These are phyloP conservation scores for Rana temporaria DNA, from an alignment of 2,113 vertebrate species.

Conservation along the genomic window DNA sequence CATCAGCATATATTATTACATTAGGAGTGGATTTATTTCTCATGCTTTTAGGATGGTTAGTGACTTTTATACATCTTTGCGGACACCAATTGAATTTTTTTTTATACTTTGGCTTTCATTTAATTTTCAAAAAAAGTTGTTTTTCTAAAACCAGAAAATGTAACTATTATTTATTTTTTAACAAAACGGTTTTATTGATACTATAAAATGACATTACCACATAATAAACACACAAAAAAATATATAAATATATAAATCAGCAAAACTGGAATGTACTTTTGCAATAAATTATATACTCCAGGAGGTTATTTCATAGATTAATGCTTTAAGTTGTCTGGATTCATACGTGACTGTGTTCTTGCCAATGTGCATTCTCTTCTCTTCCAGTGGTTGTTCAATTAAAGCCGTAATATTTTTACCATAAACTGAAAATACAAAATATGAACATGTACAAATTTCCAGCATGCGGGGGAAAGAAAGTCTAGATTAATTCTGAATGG, in stretches of 20 bases:
- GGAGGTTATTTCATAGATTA: constrained; percentile 88
- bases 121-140: no score
- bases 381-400: constrained; percentile 91
- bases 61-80: no score
- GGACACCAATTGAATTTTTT: no score
- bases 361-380: constrained; percentile 83
- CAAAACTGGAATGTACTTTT: neutral
- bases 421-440: constrained; percentile 66
- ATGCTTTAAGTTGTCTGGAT: constrained; percentile 86
- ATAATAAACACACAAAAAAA: neutral
- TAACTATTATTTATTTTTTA: neutral
- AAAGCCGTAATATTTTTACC: constrained; percentile 86
- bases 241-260: neutral
- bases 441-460: no score
- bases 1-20: no score
- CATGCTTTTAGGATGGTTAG: no score
- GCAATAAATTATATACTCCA: constrained; percentile 77
- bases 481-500: no score
- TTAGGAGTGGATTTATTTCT: no score
- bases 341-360: constrained; percentile 96
- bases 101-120: no score
- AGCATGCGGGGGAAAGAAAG: no score
- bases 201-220: constrained; percentile 17
- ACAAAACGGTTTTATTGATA: constrained; percentile 36
- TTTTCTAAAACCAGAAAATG: neutral